These are phyloP conservation scores for Chalcis sispes DNA, from an alignment of 2,888 invertebrate species.

Conservation along the genomic window DNA sequence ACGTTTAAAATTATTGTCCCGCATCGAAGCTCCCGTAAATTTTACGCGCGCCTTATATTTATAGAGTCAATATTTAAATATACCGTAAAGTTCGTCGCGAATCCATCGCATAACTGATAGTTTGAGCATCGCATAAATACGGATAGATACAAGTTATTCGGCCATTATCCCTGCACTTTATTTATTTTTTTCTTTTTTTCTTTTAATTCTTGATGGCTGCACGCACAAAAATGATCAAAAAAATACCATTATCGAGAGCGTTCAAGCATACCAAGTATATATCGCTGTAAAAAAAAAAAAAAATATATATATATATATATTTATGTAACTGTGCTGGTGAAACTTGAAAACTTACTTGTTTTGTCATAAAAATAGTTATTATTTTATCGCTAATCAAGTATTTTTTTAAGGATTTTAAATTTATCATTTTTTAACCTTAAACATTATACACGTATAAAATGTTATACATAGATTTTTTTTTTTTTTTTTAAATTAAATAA, in stretches of 20 bases:
- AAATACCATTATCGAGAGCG: slow-evolving; percentile 28
- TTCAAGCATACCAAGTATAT: slow-evolving; percentile 14
- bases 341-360: no score
- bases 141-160: slow-evolving; percentile 52
- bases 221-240: slow-evolving; percentile 29
- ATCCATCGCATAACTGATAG: slow-evolving; percentile 55
- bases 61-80: slow-evolving; percentile 58
- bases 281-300: no score
- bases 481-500: no score
- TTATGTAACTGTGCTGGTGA: no score
- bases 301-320: no score
- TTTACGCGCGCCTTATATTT: slow-evolving; percentile 55
- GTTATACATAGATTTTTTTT: no score
- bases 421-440: no score
- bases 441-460: no score
- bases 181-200: slow-evolving; percentile 16
- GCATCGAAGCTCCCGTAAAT: slow-evolving; percentile 47
- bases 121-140: slow-evolving; percentile 36
- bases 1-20: slow-evolving; percentile 54
- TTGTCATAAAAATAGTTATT: no score
- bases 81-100: slow-evolving; percentile 48
- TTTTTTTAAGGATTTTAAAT: no score
- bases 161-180: slow-evolving; percentile 35
- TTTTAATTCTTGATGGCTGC: slow-evolving; percentile 27
- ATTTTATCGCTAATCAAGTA: no score